A percentile compares a stretch with the other conserved stretches of the same genome.
phyloP scores from a whole-genome alignment of 1,140 invertebrate species.

The Laupala kohalensis region DNA sequence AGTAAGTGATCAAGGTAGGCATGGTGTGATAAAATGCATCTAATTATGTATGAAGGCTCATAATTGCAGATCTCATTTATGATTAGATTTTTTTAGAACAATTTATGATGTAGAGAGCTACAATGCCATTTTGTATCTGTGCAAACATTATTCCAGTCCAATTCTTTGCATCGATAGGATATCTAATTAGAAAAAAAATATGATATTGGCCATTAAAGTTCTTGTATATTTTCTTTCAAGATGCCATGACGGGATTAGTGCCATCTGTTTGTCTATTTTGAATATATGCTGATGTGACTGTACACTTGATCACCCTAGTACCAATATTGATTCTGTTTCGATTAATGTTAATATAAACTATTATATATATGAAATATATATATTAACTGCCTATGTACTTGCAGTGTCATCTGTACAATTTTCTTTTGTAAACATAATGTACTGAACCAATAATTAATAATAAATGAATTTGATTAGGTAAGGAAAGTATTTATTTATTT shows the following conservation, averaged over 20 bases:
- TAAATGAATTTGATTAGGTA: conserved; percentile 15
- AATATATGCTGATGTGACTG: conserved; percentile 12
- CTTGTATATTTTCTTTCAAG: conserved; percentile 1
- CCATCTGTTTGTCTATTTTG: conserved; percentile 13
- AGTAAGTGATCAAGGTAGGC: not conserved
- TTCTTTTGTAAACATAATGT: conserved; percentile 15
- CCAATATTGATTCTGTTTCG: conserved; percentile 8
- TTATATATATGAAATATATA: conserved; percentile 6
- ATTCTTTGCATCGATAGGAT: conserved; percentile 3
- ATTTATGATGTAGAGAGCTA: conserved; percentile 10
- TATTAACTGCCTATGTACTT: conserved; percentile 14
- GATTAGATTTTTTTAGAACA: conserved; percentile 7
- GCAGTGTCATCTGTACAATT: conserved; percentile 12
- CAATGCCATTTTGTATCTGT: conserved; percentile 9
- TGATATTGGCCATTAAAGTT: conserved; percentile 11
- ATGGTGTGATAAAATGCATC: conserved; percentile 1
- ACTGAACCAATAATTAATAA: conserved; percentile 14
- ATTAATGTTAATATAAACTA: conserved; percentile 12
- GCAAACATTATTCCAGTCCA: conserved; percentile 4
- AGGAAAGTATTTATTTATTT: not conserved
- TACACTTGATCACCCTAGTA: conserved; percentile 7
- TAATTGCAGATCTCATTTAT: conserved; percentile 11
- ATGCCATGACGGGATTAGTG: conserved; percentile 12
- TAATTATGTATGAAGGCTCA: conserved; percentile 6
- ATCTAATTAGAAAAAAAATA: conserved; percentile 3